Conservation (phyloP, 1,140 invertebrate genomes). For the Aplysia californica region DNA sequence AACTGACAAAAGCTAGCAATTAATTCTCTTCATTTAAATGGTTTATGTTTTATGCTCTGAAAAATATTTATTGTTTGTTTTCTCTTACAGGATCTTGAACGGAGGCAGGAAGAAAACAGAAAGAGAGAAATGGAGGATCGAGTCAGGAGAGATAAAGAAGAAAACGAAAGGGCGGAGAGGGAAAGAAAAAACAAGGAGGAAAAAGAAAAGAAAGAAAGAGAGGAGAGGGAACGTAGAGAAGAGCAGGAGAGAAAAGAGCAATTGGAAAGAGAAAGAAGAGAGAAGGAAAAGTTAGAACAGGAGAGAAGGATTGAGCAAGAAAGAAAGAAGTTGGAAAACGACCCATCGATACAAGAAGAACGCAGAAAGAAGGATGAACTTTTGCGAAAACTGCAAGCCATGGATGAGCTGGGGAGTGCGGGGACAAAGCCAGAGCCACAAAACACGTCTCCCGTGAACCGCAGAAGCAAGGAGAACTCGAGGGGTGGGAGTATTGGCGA, state of each 20-base stretch:
- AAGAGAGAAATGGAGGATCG: no score
- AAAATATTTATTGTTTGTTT: no score
- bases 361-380: conserved; percentile 54
- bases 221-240: conserved; percentile 31
- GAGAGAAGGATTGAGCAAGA: conserved; percentile 38
- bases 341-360: conserved; percentile 42
- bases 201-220: conserved; percentile 31
- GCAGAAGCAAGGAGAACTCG: conserved; percentile 6
- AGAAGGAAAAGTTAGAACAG: conserved; percentile 34
- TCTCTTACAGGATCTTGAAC: no score
- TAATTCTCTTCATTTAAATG: no score
- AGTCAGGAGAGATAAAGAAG: conserved; percentile 20
- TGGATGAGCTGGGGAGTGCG: conserved; percentile 38
- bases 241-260: conserved; percentile 25
- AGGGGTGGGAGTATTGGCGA: conserved; percentile 9
- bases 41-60: no score
- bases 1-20: no score
- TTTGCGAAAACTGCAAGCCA: conserved; percentile 39
- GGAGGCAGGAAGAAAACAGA: no score
- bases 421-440: neutral
- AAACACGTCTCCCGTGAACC: neutral
- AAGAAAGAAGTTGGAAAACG: conserved; percentile 43
- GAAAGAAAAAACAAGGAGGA: conserved; percentile 25
- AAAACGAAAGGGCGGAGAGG: neutral
- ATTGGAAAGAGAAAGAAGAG: conserved; percentile 28